phyloP scores from a whole-genome alignment of 2,797 vertebrate genomes.

The Denticeps clupeoides region DNA sequence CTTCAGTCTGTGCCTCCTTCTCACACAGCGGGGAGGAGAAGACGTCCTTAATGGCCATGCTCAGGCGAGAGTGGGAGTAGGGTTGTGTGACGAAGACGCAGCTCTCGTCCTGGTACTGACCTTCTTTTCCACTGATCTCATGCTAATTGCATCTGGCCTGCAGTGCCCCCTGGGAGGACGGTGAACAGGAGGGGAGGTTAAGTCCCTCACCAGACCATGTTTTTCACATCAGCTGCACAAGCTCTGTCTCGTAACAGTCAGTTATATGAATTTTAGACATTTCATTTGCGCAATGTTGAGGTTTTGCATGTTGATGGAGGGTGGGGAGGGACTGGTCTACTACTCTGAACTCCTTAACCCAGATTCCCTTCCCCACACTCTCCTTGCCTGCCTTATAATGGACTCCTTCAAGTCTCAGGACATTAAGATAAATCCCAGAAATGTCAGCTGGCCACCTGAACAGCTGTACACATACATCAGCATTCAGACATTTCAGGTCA shows the following conservation, averaged over 20 bases:
- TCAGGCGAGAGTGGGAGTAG: too few species aligned
- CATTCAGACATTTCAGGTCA: too few species aligned
- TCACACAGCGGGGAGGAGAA: too few species aligned
- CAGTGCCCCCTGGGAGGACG: constrained; percentile 20
- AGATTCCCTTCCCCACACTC: constrained; percentile 5
- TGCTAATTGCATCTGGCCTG: constrained; percentile 40
- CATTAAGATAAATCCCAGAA: too few species aligned
- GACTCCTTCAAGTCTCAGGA: not conserved
- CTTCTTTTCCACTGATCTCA: constrained; percentile 38
- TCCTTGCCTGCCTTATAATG: not conserved
- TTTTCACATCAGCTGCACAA: constrained; percentile 33
- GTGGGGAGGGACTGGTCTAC: constrained; percentile 10
- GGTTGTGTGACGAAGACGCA: not conserved
- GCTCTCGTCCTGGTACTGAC: constrained; percentile 3
- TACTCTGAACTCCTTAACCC: constrained; percentile 4
- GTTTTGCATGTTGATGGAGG: constrained; percentile 1
- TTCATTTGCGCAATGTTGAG: constrained; percentile 18
- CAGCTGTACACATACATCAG: too few species aligned
- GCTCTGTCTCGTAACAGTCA: constrained; percentile 27
- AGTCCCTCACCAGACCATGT: constrained; percentile 25
- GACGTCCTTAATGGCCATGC: too few species aligned
- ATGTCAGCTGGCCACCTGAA: too few species aligned
- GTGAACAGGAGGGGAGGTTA: constrained; percentile 13
- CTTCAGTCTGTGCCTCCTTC: too few species aligned
- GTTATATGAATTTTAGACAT: constrained; percentile 29